A percentile compares a stretch with the other conserved stretches of the same genome.
Evolutionary conservation across 1,140 invertebrate species (phyloP).

Genomic region (Psilanteris sp.): DNA sequence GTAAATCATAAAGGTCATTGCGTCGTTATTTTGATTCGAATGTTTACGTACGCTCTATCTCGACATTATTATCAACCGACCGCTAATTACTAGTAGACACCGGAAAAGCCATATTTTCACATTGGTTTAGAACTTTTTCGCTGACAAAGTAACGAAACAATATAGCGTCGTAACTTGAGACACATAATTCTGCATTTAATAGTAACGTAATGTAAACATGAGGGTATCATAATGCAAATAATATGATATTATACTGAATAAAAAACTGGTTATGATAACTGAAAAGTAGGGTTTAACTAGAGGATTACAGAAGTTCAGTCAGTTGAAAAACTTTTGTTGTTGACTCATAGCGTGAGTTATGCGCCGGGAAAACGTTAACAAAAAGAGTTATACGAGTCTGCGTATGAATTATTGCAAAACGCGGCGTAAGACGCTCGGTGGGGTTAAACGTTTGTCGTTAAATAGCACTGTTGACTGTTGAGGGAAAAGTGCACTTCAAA

Average conservation of each 20-base stretch:
- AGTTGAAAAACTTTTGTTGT: slow-evolving; percentile 57
- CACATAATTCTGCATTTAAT: slow-evolving; percentile 22
- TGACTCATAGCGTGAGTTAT: slow-evolving; percentile 52
- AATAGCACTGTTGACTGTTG: too few species aligned
- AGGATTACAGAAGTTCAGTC: slow-evolving; percentile 54
- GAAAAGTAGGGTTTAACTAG: slow-evolving; percentile 50
- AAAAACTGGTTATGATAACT: slow-evolving; percentile 58
- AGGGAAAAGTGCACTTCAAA: too few species aligned
- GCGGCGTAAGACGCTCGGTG: not conserved
- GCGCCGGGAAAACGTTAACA: slow-evolving; percentile 42
- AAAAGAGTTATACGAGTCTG: slow-evolving; percentile 16
- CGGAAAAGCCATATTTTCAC: too few species aligned
- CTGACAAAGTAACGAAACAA: too few species aligned
- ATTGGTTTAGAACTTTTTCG: too few species aligned
- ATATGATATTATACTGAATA: slow-evolving; percentile 34
- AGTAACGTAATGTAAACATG: slow-evolving; percentile 46
- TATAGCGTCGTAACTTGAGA: too few species aligned
- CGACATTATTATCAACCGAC: too few species aligned
- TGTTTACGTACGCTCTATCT: too few species aligned
- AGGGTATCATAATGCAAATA: slow-evolving; percentile 47
- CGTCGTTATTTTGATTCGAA: too few species aligned
- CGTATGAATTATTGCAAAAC: slow-evolving; percentile 18
- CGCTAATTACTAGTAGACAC: too few species aligned
- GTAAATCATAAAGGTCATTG: too few species aligned
- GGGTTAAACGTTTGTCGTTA: too few species aligned